Conservation (phyloP, 2,113 vertebrate genomes). For the Colossoma macropomum region DNA sequence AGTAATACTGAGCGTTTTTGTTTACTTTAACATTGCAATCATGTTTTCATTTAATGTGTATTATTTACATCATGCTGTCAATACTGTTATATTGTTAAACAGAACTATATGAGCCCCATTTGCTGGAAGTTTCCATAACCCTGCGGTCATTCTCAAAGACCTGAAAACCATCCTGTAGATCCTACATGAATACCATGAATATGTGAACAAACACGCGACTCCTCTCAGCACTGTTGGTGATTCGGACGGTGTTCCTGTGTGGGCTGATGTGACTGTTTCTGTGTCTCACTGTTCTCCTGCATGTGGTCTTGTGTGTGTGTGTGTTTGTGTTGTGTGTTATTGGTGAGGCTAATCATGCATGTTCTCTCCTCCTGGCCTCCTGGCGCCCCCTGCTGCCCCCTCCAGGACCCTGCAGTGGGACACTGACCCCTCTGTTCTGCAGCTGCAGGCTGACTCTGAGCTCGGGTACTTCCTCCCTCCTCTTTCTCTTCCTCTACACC, state of each 20-base stretch:
- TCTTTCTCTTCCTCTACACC: conserved; percentile 30
- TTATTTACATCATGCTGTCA: background rate
- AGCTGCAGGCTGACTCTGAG: conserved; percentile 98
- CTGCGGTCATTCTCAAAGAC: background rate
- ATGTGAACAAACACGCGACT: background rate
- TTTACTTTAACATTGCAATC: background rate
- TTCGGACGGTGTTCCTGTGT: conserved; percentile 19
- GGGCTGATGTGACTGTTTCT: conserved; percentile 12
- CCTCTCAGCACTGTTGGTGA: background rate
- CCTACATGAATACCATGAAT: conserved; percentile 6
- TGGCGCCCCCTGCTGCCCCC: conserved; percentile 78
- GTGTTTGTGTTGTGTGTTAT: conserved; percentile 56
- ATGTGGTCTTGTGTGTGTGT: conserved; percentile 53
- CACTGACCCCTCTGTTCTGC: conserved; percentile 98
- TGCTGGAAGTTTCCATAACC: background rate
- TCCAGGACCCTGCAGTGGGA: conserved; percentile 98
- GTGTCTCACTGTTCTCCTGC: conserved; percentile 33
- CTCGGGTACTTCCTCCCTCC: conserved; percentile 87
- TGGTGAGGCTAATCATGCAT: conserved; percentile 81
- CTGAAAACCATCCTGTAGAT: background rate
- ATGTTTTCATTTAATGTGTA: background rate
- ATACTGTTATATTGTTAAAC: background rate
- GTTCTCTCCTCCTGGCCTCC: conserved; percentile 77
- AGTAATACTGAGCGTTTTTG: background rate
- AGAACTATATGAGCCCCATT: background rate